Evolutionary conservation across 2,797 vertebrate genomes (phyloP).

Genomic region (Peromyscus eremicus): DNA sequence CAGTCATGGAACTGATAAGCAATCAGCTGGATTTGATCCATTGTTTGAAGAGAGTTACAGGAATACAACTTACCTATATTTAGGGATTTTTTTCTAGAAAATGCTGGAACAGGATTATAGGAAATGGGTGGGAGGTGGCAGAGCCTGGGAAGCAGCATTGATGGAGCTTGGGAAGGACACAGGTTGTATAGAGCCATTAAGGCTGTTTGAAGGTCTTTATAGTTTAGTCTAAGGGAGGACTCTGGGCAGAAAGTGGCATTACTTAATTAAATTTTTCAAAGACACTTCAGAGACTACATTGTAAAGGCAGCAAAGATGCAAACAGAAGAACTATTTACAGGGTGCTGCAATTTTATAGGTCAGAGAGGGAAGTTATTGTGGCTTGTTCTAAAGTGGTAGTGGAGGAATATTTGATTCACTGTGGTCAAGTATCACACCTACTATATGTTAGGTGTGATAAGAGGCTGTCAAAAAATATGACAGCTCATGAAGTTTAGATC

Average conservation of each 20-base stretch:
- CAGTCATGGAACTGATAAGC: background rate
- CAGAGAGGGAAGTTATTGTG: background rate
- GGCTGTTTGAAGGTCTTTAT: background rate
- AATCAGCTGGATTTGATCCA: background rate
- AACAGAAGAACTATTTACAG: conserved; percentile 2
- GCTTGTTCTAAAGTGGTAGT: background rate
- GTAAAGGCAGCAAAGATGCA: background rate
- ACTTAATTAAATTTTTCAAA: conserved; percentile 47
- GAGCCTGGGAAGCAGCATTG: background rate
- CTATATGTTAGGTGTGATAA: background rate
- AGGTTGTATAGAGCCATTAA: background rate
- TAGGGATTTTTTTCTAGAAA: background rate
- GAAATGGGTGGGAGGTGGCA: background rate
- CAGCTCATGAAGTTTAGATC: background rate
- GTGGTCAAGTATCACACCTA: background rate
- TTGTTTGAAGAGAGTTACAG: background rate
- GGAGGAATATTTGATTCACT: conserved; percentile 7
- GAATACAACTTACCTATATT: background rate
- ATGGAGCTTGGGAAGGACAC: background rate
- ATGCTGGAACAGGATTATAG: background rate
- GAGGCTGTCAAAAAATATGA: background rate
- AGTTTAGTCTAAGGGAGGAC: background rate
- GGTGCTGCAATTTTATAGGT: background rate
- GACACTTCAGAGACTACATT: background rate
- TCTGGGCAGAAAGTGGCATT: conserved; percentile 7